Evolutionary conservation across 2,888 invertebrate genomes (phyloP).

Genomic region (Argyresthia goedartella): DNA sequence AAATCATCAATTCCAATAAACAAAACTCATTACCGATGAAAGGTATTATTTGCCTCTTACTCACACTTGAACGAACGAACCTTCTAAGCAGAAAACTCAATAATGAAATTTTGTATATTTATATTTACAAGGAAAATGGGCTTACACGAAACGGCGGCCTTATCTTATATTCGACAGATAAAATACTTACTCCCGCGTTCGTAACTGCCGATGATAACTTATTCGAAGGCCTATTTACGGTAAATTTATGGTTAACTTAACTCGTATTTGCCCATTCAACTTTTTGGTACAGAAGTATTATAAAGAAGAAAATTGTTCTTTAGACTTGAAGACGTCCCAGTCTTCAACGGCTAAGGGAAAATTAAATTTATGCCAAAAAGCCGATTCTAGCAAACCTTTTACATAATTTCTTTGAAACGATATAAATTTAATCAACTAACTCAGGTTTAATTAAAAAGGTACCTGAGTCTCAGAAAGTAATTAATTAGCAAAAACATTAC

Average conservation of each 20-base stretch:
- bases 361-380: background rate
- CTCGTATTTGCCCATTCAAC: constrained; percentile 34
- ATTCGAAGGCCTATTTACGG: constrained; percentile 45
- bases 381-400: too few relatives aligned
- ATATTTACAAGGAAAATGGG: constrained; percentile 19
- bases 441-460: too few relatives aligned
- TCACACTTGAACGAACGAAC: too few relatives aligned
- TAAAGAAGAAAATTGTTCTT: background rate
- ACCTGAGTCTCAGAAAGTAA: too few relatives aligned
- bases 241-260: constrained; percentile 58
- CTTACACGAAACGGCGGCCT: constrained; percentile 20
- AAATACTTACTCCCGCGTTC: constrained; percentile 37
- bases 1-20: too few relatives aligned
- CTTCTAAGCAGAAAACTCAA: background rate
- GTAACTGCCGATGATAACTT: constrained; percentile 58
- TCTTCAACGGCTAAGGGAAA: background rate
- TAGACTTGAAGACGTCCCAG: background rate
- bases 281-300: background rate
- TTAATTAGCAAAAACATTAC: too few relatives aligned
- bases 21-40: too few relatives aligned
- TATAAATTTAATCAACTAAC: too few relatives aligned
- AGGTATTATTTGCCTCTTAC: too few relatives aligned
- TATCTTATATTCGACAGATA: constrained; percentile 35
- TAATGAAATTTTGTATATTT: constrained; percentile 12
- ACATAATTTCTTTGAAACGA: too few relatives aligned